These are phyloP conservation scores for Dicrurus megarhynchus DNA, from an alignment of 2,113 vertebrate species.

Conservation along the genomic window DNA sequence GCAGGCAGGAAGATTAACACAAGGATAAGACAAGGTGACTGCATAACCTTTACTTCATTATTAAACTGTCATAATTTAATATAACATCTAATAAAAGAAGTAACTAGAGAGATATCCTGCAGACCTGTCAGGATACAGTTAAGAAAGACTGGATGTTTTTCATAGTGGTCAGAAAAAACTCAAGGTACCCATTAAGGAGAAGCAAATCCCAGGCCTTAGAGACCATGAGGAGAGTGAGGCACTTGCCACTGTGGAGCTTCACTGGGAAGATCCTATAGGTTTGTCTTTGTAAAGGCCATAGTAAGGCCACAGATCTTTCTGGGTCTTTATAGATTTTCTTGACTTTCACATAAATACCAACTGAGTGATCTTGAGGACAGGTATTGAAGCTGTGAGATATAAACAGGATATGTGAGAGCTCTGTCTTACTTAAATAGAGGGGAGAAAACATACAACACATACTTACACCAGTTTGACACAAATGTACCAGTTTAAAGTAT, in stretches of 20 bases:
- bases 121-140: not conserved
- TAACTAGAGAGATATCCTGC: not conserved
- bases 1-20: not conserved
- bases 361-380: not conserved
- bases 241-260: not conserved
- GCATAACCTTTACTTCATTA: not conserved
- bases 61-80: not conserved
- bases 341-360: fast-evolving
- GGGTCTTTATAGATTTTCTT: not conserved
- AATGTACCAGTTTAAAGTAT: not conserved
- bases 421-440: not conserved
- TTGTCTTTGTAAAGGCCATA: not conserved
- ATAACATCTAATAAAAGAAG: not conserved
- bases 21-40: not conserved
- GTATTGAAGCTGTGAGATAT: not conserved
- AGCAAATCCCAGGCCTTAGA: not conserved
- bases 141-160: not conserved
- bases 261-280: not conserved
- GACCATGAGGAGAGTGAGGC: not conserved
- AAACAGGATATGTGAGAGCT: not conserved
- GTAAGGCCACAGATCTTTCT: not conserved
- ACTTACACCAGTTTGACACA: not conserved
- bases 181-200: not conserved
- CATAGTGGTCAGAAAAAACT: not conserved
- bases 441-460: not conserved